Evolutionary conservation across 2,797 vertebrate genomes (phyloP).

Genomic region (Oreortyx pictus): DNA sequence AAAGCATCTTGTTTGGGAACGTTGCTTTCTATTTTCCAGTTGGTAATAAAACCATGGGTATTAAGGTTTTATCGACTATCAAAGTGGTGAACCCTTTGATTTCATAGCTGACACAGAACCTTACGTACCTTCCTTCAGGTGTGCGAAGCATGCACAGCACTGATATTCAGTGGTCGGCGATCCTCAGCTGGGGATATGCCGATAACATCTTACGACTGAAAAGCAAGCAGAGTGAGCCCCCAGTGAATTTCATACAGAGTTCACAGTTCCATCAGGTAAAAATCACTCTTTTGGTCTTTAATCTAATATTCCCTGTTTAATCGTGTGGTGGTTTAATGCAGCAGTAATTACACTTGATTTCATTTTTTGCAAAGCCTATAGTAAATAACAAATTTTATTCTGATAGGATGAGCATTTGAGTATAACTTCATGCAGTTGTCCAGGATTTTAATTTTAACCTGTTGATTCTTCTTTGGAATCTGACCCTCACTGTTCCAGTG

Average conservation of each 20-base stretch:
- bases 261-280: conserved; percentile 94
- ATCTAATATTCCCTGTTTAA: neutral
- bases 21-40: fast-evolving
- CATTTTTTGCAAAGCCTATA: neutral
- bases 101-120: neutral
- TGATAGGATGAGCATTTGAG: neutral
- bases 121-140: conserved; percentile 76
- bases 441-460: neutral
- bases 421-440: neutral
- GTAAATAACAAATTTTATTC: neutral
- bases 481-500: neutral
- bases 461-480: neutral
- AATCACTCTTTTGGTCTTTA: neutral
- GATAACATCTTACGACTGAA: conserved; percentile 96
- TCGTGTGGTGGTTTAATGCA: neutral
- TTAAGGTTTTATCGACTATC: neutral
- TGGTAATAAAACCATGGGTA: neutral
- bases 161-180: conserved; percentile 99
- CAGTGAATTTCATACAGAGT: conserved; percentile 96
- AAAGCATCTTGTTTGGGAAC: neutral
- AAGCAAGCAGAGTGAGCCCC: conserved; percentile 98
- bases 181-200: conserved; percentile 97
- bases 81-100: neutral
- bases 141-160: conserved; percentile 99
- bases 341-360: neutral